Conservation (phyloP, 53 echinoderm and acorn worm species). For the Holothuria scabra region DNA sequence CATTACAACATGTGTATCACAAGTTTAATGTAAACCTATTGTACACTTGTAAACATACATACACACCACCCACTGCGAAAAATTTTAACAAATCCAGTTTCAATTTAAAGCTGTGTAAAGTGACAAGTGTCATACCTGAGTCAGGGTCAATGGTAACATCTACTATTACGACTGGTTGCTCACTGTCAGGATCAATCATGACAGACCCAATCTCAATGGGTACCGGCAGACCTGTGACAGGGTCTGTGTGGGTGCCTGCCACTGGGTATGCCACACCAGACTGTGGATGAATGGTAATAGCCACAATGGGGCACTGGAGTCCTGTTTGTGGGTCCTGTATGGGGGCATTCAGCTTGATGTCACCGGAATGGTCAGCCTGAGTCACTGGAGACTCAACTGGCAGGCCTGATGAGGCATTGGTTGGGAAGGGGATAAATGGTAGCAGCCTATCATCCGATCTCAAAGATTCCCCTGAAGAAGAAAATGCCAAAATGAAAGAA, state of each 20-base stretch:
- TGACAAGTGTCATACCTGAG: slow-evolving; percentile 59
- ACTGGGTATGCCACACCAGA: slow-evolving; percentile 96
- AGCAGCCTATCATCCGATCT: slow-evolving; percentile 87
- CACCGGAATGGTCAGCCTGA: slow-evolving; percentile 71
- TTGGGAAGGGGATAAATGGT: slow-evolving; percentile 91
- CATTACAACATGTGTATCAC: too few species aligned
- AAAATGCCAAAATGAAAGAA: background rate
- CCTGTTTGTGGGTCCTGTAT: slow-evolving; percentile 84
- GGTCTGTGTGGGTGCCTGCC: slow-evolving; percentile 95
- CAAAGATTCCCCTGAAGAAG: slow-evolving; percentile 76
- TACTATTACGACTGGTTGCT: slow-evolving; percentile 92
- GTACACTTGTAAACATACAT: too few species aligned
- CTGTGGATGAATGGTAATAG: slow-evolving; percentile 96
- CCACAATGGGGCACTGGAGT: slow-evolving; percentile 86
- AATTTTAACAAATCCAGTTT: too few species aligned
- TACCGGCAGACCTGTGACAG: slow-evolving; percentile 90
- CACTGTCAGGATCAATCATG: slow-evolving; percentile 96
- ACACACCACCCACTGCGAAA: too few species aligned
- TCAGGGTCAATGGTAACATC: slow-evolving; percentile 82
- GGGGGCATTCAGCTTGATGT: slow-evolving; percentile 82
- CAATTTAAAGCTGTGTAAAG: too few species aligned
- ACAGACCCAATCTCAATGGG: slow-evolving; percentile 94
- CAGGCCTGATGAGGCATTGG: slow-evolving; percentile 72
- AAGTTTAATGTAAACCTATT: too few species aligned
- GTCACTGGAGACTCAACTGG: slow-evolving; percentile 75